Evolutionary conservation across 2,797 vertebrate species (phyloP).

Genomic region (Myotis pilosus): DNA sequence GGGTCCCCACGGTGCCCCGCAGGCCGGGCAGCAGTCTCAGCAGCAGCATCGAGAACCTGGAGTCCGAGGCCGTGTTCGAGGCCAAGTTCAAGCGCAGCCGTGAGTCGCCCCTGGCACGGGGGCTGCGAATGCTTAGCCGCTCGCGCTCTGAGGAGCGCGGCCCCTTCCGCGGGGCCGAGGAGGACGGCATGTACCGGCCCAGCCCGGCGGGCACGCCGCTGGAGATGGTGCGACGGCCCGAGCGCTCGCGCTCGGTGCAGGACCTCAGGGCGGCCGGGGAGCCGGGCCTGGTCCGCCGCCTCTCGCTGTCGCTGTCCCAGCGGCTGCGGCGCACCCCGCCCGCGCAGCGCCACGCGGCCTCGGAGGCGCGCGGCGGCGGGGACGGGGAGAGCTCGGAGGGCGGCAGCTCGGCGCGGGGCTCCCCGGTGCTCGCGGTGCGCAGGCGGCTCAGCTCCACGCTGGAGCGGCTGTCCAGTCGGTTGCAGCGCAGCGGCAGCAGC

Average conservation of each 20-base stretch:
- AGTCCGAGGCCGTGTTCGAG: conserved; percentile 95
- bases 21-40: conserved; percentile 72
- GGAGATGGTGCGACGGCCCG: conserved; percentile 88
- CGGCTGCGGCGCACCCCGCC: conserved; percentile 91
- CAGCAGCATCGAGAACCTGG: conserved; percentile 89
- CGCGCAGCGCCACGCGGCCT: conserved; percentile 82
- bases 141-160: conserved; percentile 92
- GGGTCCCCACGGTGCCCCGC: conserved; percentile 30
- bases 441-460: conserved; percentile 94
- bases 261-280: conserved; percentile 93
- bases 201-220: conserved; percentile 92
- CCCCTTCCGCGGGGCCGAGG: conserved; percentile 76
- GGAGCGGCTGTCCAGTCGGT: conserved; percentile 91
- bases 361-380: conserved; percentile 86
- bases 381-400: conserved; percentile 82
- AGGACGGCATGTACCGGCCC: conserved; percentile 93
- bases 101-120: conserved; percentile 92
- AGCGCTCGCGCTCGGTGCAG: conserved; percentile 95
- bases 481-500: conserved; percentile 88
- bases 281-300: conserved; percentile 91
- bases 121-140: conserved; percentile 91
- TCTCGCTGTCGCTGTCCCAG: conserved; percentile 87
- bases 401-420: conserved; percentile 83
- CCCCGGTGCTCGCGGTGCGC: conserved; percentile 91
- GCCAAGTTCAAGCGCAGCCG: conserved; percentile 94